Evolutionary conservation across 2,113 vertebrate species (phyloP).

Genomic region (Loxodonta africana): DNA sequence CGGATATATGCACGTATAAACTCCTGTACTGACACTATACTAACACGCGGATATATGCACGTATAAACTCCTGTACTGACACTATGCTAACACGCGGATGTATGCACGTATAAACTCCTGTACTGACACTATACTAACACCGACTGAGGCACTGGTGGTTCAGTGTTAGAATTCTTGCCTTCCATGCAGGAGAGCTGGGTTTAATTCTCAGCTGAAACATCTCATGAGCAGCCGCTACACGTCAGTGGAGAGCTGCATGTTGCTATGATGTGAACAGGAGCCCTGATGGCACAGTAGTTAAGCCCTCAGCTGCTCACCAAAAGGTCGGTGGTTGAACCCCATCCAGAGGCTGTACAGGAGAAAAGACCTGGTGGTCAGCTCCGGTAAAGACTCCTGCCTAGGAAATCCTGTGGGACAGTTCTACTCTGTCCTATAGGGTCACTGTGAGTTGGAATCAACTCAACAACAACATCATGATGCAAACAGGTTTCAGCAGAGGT

Average conservation of each 20-base stretch:
- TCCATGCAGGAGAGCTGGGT: background rate
- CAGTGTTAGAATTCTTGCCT: background rate
- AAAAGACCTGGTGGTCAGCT: background rate
- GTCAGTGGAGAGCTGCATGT: background rate
- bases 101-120: background rate
- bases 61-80: background rate
- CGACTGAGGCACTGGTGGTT: background rate
- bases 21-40: background rate
- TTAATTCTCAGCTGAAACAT: background rate
- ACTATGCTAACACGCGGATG: background rate
- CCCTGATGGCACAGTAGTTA: background rate
- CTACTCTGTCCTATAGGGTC: background rate
- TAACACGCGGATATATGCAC: background rate
- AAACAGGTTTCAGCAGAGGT: background rate
- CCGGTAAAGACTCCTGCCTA: background rate
- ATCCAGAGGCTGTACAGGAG: background rate
- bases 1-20: background rate
- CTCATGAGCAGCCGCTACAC: background rate
- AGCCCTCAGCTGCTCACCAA: background rate
- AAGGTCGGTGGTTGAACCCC: background rate
- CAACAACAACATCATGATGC: background rate
- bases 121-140: background rate
- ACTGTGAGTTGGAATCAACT: background rate
- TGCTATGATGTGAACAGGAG: background rate
- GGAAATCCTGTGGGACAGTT: background rate